Conservation (phyloP, 2,888 invertebrate genomes). For the Philopedon plagiatum region DNA sequence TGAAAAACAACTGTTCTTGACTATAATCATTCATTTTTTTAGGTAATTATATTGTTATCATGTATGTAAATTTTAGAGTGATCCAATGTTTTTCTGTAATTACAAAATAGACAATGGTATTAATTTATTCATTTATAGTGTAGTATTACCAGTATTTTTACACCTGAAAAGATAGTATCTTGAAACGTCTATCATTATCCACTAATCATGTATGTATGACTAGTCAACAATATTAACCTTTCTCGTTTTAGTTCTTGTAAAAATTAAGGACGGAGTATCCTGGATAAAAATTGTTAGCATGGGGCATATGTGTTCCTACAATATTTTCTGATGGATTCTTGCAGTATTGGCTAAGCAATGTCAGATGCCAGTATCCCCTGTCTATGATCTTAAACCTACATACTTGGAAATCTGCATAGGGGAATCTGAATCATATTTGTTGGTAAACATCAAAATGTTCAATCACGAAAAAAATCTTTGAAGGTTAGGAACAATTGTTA, state of each 20-base stretch:
- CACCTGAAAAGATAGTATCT: slow-evolving; percentile 28
- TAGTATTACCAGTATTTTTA: neutral
- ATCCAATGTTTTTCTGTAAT: too few species aligned
- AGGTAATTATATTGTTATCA: too few species aligned
- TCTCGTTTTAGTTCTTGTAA: slow-evolving; percentile 21
- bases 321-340: too few species aligned
- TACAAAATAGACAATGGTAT: too few species aligned
- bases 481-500: slow-evolving; percentile 7
- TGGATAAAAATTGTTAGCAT: slow-evolving; percentile 17
- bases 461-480: neutral
- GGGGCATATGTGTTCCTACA: too few species aligned
- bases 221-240: slow-evolving; percentile 26
- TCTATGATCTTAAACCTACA: too few species aligned
- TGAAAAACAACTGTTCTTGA: too few species aligned
- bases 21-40: too few species aligned
- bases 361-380: too few species aligned
- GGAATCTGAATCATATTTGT: slow-evolving; percentile 27
- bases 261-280: slow-evolving; percentile 16
- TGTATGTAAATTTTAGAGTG: too few species aligned
- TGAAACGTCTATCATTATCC: slow-evolving; percentile 21
- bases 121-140: neutral
- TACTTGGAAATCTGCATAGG: neutral
- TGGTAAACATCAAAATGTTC: slow-evolving; percentile 29
- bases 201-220: slow-evolving; percentile 17
- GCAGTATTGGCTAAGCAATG: too few species aligned